A percentile compares a stretch with the other conserved stretches of the same genome.
Conservation (phyloP, 2,113 vertebrate genomes). For the Corvus hawaiiensis region DNA sequence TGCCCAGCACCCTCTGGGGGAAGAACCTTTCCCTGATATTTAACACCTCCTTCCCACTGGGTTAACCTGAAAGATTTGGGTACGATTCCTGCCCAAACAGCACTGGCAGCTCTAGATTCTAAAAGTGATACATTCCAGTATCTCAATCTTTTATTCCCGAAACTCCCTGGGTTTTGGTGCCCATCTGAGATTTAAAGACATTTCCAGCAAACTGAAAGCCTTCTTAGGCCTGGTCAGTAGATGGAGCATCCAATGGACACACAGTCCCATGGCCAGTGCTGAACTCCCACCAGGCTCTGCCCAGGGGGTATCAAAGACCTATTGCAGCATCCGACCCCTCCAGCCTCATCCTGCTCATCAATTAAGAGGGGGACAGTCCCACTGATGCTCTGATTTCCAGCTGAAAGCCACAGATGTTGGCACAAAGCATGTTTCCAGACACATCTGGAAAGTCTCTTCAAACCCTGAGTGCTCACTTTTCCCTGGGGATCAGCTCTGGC, state of each 20-base stretch:
- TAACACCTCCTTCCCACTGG: neutral
- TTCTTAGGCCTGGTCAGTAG: neutral
- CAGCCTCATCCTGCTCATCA: neutral
- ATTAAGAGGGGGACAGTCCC: neutral
- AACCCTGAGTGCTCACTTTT: neutral
- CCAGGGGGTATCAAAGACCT: neutral
- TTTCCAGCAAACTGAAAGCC: neutral
- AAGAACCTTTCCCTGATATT: neutral
- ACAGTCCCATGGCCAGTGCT: neutral
- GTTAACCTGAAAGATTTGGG: neutral
- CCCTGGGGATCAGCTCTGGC: neutral
- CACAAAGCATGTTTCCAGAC: neutral
- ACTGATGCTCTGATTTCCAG: neutral
- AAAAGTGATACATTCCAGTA: neutral
- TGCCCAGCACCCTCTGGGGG: neutral
- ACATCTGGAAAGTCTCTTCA: neutral
- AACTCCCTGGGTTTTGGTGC: neutral
- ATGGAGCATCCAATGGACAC: neutral
- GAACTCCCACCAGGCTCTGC: neutral
- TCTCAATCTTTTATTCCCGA: no score
- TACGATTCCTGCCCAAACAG: neutral
- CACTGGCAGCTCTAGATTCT: neutral
- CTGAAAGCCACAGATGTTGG: neutral
- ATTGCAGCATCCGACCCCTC: fast-evolving
- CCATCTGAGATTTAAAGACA: neutral